Base-by-base conservation (phyloP, 64 coral and sea anemone genomes). In the Stichodactyla mertensii region DNA sequence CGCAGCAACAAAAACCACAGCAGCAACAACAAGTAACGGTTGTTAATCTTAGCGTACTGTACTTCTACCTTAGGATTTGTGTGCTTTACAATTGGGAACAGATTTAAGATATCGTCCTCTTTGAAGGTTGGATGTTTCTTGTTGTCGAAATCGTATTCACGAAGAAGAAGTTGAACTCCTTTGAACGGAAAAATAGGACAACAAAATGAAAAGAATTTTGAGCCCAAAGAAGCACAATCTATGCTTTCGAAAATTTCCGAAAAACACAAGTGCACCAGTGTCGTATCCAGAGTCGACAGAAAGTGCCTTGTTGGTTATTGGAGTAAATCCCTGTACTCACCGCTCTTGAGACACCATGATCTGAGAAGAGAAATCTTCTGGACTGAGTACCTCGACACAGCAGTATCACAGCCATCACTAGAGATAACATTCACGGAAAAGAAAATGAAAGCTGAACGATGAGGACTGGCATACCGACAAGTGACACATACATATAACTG, bases 31-130 rank as follows among this genome's bases (percentile, higher is more conserved):
- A 45, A 45, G 36, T 45, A 45, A 45, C 3, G 36, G 1, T 45
- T 45, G 36, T 45, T 45, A 45, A 45, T 45, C 36, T 45, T 45
- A 74, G 69, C 2, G 12, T 10, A 74, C 0, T 74, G 69, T 28
- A 13, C 20, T 23, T 23, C n/a, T 88, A 94, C 97, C 93, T 99
- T 99, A 36, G 93, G 93, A 55, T 95, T 99, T 19, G 93, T 90
- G 16, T 99, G 97, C 88, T 99, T 99, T 8, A 99, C 93, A 12
- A 99, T 77, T 5, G 97, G 97, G 84, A 94, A 99, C 55, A 99
- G 77, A 78, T 99, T 99, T 86, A 99, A 92, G 11, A 99, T 92
- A 85, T 99, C 93, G 81, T 99, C 97, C 56, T 99, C 97, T 77
- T 69, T 85, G 71, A 99, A 99, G 2, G 97, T 93, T 28, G 93